Evolutionary conservation across 2,888 invertebrate species (phyloP).

Genomic region (Parnassius mnemosyne): DNA sequence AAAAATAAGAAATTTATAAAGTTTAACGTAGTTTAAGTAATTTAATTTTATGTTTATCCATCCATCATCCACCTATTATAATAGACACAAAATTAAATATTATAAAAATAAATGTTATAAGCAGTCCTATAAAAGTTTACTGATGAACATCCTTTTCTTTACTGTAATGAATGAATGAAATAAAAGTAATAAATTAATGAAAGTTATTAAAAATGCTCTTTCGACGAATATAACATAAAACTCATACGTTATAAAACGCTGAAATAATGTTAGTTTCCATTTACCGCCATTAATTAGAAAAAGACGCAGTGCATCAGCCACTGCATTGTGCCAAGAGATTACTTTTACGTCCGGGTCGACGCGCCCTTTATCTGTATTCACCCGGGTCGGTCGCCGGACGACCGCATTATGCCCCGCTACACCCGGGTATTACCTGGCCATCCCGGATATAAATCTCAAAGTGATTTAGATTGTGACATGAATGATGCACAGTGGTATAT

Average conservation of each 20-base stretch:
- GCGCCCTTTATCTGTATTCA: slow-evolving; percentile 59
- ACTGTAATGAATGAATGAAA: too few relatives aligned
- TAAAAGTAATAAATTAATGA: too few relatives aligned
- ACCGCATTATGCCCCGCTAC: slow-evolving; percentile 39
- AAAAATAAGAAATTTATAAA: too few relatives aligned
- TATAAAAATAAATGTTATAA: too few relatives aligned
- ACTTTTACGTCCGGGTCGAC: slow-evolving; percentile 38
- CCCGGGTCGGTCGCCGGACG: slow-evolving; percentile 52
- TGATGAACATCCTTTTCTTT: too few relatives aligned
- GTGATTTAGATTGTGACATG: slow-evolving; percentile 24
- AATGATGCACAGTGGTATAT: slow-evolving; percentile 10
- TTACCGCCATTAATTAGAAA: slow-evolving; percentile 23
- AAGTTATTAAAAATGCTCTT: too few relatives aligned
- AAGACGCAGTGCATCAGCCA: slow-evolving; percentile 23
- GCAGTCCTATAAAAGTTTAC: too few relatives aligned
- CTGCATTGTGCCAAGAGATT: slow-evolving; percentile 27
- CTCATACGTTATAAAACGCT: not conserved
- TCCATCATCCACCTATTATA: too few relatives aligned
- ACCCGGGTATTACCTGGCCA: slow-evolving; percentile 38
- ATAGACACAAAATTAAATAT: too few relatives aligned
- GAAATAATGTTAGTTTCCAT: slow-evolving; percentile 8
- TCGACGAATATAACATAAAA: too few relatives aligned
- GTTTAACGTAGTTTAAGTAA: too few relatives aligned
- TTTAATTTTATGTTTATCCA: too few relatives aligned
- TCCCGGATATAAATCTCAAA: slow-evolving; percentile 29